Evolutionary conservation across 2,888 invertebrate genomes (phyloP).

Genomic region (Diaphora mendica): DNA sequence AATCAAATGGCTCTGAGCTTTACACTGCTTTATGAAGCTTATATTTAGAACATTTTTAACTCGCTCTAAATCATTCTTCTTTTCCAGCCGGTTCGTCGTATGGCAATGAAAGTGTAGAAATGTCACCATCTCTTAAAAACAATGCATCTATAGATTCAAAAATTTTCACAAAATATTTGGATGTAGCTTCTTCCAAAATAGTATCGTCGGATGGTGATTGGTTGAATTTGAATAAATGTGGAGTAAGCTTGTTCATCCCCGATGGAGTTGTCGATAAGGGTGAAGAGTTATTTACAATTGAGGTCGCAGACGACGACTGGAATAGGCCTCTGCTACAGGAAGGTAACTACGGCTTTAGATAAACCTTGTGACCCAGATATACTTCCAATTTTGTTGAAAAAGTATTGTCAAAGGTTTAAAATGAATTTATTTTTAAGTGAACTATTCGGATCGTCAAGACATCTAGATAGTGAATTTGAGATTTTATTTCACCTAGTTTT

Average conservation of each 20-base stretch:
- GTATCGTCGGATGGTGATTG: slow-evolving; percentile 87
- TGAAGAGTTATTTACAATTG: slow-evolving; percentile 94
- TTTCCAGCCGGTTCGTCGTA: slow-evolving; percentile 81
- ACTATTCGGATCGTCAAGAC: background rate
- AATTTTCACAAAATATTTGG: slow-evolving; percentile 64
- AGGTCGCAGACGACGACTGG: slow-evolving; percentile 96
- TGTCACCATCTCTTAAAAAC: slow-evolving; percentile 80
- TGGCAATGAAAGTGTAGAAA: slow-evolving; percentile 82
- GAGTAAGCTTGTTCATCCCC: slow-evolving; percentile 94
- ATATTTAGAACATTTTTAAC: background rate
- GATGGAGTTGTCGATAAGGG: slow-evolving; percentile 95
- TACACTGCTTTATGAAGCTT: slow-evolving; percentile 25
- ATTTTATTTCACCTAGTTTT: background rate
- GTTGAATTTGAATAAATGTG: slow-evolving; percentile 90
- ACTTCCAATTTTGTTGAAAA: slow-evolving; percentile 8
- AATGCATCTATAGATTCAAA: slow-evolving; percentile 78
- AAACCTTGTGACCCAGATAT: slow-evolving; percentile 32
- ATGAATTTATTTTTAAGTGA: background rate
- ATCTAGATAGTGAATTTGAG: background rate
- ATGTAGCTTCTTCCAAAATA: slow-evolving; percentile 79
- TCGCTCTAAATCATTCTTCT: slow-evolving; percentile 1
- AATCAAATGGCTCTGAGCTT: slow-evolving; percentile 40
- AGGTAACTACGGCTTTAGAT: slow-evolving; percentile 68
- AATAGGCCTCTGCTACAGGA: slow-evolving; percentile 94
- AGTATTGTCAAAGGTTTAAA: slow-evolving; percentile 2